Conservation (phyloP, 2,113 vertebrate genomes). For the Xenus cinereus region DNA sequence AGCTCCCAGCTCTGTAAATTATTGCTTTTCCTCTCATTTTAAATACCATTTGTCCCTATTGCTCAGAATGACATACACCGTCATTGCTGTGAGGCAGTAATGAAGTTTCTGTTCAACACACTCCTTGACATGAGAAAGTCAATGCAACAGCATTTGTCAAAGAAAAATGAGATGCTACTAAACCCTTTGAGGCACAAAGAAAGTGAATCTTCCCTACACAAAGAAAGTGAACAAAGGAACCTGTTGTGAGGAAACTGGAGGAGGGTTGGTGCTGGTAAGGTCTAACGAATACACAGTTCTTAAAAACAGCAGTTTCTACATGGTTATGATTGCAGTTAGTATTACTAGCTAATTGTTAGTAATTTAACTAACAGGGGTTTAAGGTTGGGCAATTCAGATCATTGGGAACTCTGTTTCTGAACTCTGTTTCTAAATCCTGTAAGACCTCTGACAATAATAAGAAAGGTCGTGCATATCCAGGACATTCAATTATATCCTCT, state of each 20-base stretch:
- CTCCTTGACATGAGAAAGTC: neutral
- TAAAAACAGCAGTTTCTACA: neutral
- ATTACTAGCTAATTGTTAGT: neutral
- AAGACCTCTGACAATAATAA: neutral
- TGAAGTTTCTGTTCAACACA: constrained; percentile 11
- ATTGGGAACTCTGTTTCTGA: neutral
- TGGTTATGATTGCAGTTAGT: neutral
- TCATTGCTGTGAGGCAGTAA: constrained; percentile 1
- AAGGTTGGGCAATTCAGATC: neutral
- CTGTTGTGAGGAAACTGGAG: neutral
- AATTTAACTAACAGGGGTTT: neutral
- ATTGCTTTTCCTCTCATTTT: neutral
- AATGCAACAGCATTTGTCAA: constrained; percentile 16
- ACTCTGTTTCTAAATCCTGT: neutral
- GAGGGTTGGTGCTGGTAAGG: neutral
- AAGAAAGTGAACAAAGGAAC: neutral
- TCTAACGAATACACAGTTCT: neutral
- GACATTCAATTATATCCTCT: neutral
- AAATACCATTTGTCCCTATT: neutral
- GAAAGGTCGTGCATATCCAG: neutral
- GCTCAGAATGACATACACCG: neutral
- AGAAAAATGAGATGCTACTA: neutral
- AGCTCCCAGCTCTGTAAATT: neutral
- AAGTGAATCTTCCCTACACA: neutral
- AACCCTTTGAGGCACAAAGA: neutral